Evolutionary conservation across 1,140 invertebrate genomes (phyloP).

Genomic region (Drosophila kurseongensis): DNA sequence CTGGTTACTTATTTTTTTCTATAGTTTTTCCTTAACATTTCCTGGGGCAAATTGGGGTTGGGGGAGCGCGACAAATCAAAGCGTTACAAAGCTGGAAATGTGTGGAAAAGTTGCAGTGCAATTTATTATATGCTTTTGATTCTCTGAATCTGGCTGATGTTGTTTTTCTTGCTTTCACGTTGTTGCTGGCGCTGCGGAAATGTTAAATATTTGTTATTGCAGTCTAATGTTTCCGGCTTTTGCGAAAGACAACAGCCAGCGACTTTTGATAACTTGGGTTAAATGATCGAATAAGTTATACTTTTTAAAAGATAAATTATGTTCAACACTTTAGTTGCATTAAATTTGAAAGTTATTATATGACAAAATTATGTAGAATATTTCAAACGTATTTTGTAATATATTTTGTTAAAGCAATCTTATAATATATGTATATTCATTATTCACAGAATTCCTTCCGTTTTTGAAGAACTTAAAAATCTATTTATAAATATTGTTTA

Average conservation of each 20-base stretch:
- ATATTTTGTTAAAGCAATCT: too few species aligned
- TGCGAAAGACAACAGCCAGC: conserved; percentile 46
- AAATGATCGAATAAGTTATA: conserved; percentile 11
- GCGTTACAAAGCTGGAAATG: conserved; percentile 60
- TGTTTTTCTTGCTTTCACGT: conserved; percentile 21
- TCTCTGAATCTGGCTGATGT: conserved; percentile 44
- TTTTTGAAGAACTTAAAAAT: too few species aligned
- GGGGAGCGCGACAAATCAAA: conserved; percentile 70
- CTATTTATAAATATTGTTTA: too few species aligned
- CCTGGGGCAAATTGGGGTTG: conserved; percentile 13
- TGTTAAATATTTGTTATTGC: conserved; percentile 83
- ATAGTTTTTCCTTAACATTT: conserved; percentile 44
- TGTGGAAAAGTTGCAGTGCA: conserved; percentile 62
- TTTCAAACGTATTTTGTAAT: too few species aligned
- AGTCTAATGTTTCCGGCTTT: conserved; percentile 75
- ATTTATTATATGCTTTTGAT: conserved; percentile 75
- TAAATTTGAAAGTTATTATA: too few species aligned
- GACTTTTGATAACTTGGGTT: not conserved
- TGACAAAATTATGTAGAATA: too few species aligned
- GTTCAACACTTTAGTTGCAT: too few species aligned
- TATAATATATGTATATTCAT: too few species aligned
- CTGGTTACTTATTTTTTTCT: conserved; percentile 37
- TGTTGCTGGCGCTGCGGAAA: conserved; percentile 60
- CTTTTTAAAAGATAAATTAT: not conserved
- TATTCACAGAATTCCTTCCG: too few species aligned